Conservation (phyloP, 2,113 vertebrate species). For the Vulpes vulpes region DNA sequence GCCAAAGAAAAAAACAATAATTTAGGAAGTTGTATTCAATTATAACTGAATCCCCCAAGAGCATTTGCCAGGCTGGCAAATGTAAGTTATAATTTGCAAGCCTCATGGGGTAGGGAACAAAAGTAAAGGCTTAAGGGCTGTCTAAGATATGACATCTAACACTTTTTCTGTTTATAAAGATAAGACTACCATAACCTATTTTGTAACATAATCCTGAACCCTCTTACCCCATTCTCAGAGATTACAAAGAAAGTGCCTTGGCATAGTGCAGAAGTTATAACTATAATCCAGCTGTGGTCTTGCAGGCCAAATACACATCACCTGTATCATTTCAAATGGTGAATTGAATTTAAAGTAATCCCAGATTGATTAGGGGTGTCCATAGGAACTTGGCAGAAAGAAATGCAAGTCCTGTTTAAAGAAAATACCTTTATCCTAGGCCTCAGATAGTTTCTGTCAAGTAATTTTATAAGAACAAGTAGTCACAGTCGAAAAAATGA, state of each 20-base stretch:
- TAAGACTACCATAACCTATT: neutral
- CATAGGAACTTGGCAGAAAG: neutral
- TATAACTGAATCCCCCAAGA: neutral
- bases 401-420: neutral
- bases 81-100: neutral
- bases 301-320: neutral
- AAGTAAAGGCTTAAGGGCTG: neutral
- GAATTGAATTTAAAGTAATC: neutral
- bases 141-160: neutral
- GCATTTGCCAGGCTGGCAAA: neutral
- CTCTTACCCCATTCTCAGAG: neutral
- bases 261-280: neutral
- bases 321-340: neutral
- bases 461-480: neutral
- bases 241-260: neutral
- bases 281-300: neutral
- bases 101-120: neutral
- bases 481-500: neutral
- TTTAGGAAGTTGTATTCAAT: neutral
- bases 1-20: constrained; percentile 4
- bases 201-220: neutral
- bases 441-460: neutral
- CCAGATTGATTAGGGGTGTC: neutral
- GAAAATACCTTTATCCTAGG: neutral
- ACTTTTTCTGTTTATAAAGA: neutral